Conservation (phyloP, 2,888 invertebrate species). For the Stictocephala bisonia region DNA sequence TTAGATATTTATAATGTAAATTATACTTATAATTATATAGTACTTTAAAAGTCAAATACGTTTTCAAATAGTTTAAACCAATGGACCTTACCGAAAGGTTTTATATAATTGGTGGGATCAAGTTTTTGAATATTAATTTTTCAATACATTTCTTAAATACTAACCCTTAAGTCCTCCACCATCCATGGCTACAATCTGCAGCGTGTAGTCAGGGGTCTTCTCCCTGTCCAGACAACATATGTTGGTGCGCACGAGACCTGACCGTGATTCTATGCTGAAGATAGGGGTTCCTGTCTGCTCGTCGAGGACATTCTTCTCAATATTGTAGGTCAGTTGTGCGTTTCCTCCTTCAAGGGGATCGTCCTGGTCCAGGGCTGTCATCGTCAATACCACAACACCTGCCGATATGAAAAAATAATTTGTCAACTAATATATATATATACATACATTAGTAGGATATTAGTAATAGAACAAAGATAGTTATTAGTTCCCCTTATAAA, state of each 20-base stretch:
- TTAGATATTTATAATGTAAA: too few relatives aligned
- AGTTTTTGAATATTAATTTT: too few relatives aligned
- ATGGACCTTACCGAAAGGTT: too few relatives aligned
- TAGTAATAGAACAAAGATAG: too few relatives aligned
- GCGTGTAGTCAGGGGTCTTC: slow-evolving; percentile 94
- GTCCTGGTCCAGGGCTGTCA: slow-evolving; percentile 97
- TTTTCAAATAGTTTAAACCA: too few relatives aligned
- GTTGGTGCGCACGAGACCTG: slow-evolving; percentile 96
- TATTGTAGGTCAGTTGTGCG: slow-evolving; percentile 93
- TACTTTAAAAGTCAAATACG: too few relatives aligned
- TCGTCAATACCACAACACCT: slow-evolving; percentile 98
- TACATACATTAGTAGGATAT: too few relatives aligned
- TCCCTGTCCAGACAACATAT: slow-evolving; percentile 95
- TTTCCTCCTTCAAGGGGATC: slow-evolving; percentile 95
- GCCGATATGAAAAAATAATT: slow-evolving; percentile 47
- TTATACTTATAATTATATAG: too few relatives aligned
- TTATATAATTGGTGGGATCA: too few relatives aligned
- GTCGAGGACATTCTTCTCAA: slow-evolving; percentile 96
- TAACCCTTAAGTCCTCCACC: slow-evolving; percentile 89
- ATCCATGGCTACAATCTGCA: slow-evolving; percentile 95
- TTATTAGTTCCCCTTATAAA: too few relatives aligned
- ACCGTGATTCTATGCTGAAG: slow-evolving; percentile 95
- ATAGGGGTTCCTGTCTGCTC: slow-evolving; percentile 96
- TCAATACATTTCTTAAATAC: too few relatives aligned
- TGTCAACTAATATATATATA: neutral